phyloP scores from a whole-genome alignment of 2,797 vertebrate species.

The Gorsachius magnificus region DNA sequence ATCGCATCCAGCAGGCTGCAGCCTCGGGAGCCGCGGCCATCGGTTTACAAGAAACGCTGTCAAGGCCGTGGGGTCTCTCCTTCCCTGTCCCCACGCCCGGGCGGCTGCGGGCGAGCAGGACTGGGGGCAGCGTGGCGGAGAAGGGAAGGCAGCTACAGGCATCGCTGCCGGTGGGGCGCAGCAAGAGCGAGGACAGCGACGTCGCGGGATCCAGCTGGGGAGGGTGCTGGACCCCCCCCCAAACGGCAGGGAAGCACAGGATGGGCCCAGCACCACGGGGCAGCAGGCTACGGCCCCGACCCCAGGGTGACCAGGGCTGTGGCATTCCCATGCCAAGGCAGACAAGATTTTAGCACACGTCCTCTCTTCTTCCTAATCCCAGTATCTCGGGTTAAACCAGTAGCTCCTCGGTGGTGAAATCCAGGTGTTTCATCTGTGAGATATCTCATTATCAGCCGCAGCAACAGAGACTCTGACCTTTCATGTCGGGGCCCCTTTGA shows the following conservation, averaged over 20 bases:
- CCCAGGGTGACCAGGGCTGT: fast-evolving
- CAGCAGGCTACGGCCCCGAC: not conserved
- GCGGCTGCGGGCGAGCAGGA: fast-evolving
- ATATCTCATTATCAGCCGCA: constrained; percentile 49
- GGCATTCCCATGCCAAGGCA: not conserved
- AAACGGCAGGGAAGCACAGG: not conserved
- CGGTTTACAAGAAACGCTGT: too few species aligned
- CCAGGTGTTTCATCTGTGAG: constrained; percentile 15
- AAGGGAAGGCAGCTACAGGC: not conserved
- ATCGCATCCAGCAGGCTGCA: not conserved
- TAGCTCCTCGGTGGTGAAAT: not conserved
- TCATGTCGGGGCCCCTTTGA: constrained; percentile 51
- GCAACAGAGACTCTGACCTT: constrained; percentile 41
- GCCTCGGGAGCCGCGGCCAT: fast-evolving
- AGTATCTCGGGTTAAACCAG: not conserved
- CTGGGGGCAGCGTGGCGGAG: not conserved
- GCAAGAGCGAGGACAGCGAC: not conserved
- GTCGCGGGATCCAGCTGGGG: fast-evolving
- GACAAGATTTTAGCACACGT: not conserved
- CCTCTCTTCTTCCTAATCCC: not conserved
- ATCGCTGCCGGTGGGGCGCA: not conserved
- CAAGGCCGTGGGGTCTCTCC: not conserved
- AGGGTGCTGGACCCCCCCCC: not conserved
- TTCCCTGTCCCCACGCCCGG: not conserved
- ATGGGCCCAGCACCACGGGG: not conserved